Evolutionary conservation across 2,113 vertebrate species (phyloP).

Genomic region (Salvator merianae): DNA sequence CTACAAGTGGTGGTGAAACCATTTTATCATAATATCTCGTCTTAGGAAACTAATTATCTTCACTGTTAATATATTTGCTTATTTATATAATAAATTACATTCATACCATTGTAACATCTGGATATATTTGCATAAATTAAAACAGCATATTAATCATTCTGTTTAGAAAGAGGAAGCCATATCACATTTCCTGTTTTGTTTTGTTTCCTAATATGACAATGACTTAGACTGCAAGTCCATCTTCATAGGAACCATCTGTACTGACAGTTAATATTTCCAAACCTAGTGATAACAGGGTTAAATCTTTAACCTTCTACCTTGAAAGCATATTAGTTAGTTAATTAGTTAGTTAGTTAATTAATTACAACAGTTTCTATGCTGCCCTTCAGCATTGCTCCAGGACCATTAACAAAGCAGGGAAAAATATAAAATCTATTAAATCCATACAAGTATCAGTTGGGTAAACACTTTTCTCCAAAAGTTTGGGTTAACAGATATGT

Average conservation of each 20-base stretch:
- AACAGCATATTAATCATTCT: not conserved
- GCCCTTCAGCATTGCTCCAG: too few relatives aligned
- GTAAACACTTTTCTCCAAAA: too few relatives aligned
- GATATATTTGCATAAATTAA: not conserved
- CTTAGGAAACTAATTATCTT: not conserved
- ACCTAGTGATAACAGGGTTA: not conserved
- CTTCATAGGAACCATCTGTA: not conserved
- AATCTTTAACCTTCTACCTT: not conserved
- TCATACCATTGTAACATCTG: not conserved
- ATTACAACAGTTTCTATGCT: too few relatives aligned
- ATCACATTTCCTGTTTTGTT: not conserved
- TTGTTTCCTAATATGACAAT: not conserved
- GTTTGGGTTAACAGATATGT: too few relatives aligned
- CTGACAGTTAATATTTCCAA: not conserved
- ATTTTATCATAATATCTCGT: not conserved
- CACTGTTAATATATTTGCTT: not conserved
- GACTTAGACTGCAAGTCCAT: not conserved
- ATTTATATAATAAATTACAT: not conserved
- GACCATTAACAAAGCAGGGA: too few relatives aligned
- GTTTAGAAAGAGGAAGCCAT: not conserved
- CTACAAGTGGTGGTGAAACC: not conserved
- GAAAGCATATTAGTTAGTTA: not conserved
- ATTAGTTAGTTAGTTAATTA: too few relatives aligned
- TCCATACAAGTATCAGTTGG: too few relatives aligned
- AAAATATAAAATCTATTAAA: too few relatives aligned